A percentile compares a stretch with the other conserved stretches of the same genome.
Conservation (phyloP, 2,113 vertebrate genomes). For the Piliocolobus tephrosceles region DNA sequence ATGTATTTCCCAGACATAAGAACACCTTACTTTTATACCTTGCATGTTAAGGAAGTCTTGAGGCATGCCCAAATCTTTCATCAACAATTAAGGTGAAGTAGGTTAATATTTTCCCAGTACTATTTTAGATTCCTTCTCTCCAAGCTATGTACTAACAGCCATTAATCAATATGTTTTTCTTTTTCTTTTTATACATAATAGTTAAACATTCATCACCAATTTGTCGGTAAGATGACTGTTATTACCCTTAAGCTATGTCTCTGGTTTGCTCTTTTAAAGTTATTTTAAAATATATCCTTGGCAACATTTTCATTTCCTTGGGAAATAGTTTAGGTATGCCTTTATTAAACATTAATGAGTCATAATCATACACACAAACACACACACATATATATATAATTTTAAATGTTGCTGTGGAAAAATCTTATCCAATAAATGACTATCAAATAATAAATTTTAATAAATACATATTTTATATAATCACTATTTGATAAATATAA, state of each 20-base stretch:
- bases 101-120: constrained; percentile 23
- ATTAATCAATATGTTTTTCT: constrained; percentile 22
- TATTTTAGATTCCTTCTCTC: constrained; percentile 5
- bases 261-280: not conserved
- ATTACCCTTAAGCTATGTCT: not conserved
- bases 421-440: not conserved
- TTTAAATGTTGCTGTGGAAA: not conserved
- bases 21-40: not conserved
- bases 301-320: constrained; percentile 1
- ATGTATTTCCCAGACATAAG: not conserved
- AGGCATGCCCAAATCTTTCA: constrained; percentile 33
- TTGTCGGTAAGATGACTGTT: constrained; percentile 14
- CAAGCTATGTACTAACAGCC: not conserved
- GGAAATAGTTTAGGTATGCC: not conserved
- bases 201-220: constrained; percentile 34
- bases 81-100: not conserved
- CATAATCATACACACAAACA: not conserved
- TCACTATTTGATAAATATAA: not conserved
- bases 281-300: constrained; percentile 29
- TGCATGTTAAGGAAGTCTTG: not conserved
- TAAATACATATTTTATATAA: not conserved
- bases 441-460: no score
- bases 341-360: constrained; percentile 30
- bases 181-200: not conserved
- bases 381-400: not conserved